Conservation (phyloP, 2,888 invertebrate genomes). For the Ormyrus thymus region DNA sequence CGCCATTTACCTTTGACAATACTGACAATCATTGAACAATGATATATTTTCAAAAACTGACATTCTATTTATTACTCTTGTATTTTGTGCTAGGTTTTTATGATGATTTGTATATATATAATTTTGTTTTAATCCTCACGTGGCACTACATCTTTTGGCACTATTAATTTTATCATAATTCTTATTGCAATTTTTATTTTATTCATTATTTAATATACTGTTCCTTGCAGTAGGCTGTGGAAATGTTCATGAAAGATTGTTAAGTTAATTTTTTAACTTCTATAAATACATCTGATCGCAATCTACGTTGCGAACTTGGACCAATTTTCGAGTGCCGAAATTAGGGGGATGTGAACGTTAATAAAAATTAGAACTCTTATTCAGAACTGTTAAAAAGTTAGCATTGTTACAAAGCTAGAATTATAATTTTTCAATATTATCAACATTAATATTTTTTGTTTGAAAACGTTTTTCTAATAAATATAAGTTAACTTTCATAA, state of each 20-base stretch:
- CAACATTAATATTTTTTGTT: too few relatives aligned
- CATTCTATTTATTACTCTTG: conserved; percentile 16
- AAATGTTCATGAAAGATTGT: conserved; percentile 36
- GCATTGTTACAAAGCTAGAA: too few relatives aligned
- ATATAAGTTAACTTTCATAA: too few relatives aligned
- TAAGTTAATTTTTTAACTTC: conserved; percentile 37
- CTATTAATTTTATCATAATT: conserved; percentile 7
- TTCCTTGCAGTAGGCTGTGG: conserved; percentile 49
- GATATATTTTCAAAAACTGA: conserved; percentile 24
- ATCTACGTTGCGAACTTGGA: conserved; percentile 47
- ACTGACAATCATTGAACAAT: conserved; percentile 50
- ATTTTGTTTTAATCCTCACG: conserved; percentile 7
- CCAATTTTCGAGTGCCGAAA: conserved; percentile 44
- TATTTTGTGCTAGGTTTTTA: conserved; percentile 17
- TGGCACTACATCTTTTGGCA: neutral
- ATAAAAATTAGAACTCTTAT: too few relatives aligned
- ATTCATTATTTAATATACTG: conserved; percentile 26
- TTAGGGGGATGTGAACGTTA: neutral
- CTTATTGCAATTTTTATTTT: conserved; percentile 30
- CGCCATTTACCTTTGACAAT: conserved; percentile 34
- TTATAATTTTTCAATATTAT: too few relatives aligned
- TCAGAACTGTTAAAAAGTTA: too few relatives aligned
- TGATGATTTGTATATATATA: conserved; percentile 8
- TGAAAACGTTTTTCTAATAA: too few relatives aligned
- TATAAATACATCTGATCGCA: conserved; percentile 39